Conservation (phyloP, 1,140 invertebrate genomes). For the Carcinoscorpius rotundicauda region DNA sequence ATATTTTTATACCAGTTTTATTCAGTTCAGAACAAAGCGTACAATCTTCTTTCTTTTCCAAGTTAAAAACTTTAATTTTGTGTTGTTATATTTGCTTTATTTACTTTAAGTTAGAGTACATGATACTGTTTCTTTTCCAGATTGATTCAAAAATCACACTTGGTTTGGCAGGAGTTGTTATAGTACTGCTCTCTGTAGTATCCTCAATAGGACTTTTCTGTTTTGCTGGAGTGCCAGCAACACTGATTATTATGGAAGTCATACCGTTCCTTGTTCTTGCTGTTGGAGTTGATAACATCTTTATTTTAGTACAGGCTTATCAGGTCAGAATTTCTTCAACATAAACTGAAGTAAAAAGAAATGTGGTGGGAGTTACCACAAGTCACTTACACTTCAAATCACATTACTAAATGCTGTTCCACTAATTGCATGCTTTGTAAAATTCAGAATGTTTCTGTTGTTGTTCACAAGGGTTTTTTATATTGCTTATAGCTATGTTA, state of each 20-base stretch:
- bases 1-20: no score
- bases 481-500: background rate
- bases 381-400: no score
- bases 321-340: slow-evolving; percentile 27
- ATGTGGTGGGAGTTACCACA: background rate
- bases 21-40: no score
- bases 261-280: slow-evolving; percentile 85
- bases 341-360: background rate
- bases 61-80: background rate
- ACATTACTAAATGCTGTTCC: no score
- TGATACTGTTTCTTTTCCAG: slow-evolving; percentile 37
- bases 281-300: slow-evolving; percentile 90
- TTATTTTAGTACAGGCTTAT: slow-evolving; percentile 66
- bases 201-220: slow-evolving; percentile 76
- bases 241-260: slow-evolving; percentile 83
- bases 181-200: slow-evolving; percentile 67
- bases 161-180: slow-evolving; percentile 67
- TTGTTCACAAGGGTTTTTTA: no score
- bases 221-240: slow-evolving; percentile 59
- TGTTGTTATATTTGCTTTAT: background rate
- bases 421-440: no score
- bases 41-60: no score
- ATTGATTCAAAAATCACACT: slow-evolving; percentile 39
- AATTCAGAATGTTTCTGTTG: no score
- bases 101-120: background rate